phyloP scores from a whole-genome alignment of 2,888 invertebrate species.

The Clistopyga incitator region DNA sequence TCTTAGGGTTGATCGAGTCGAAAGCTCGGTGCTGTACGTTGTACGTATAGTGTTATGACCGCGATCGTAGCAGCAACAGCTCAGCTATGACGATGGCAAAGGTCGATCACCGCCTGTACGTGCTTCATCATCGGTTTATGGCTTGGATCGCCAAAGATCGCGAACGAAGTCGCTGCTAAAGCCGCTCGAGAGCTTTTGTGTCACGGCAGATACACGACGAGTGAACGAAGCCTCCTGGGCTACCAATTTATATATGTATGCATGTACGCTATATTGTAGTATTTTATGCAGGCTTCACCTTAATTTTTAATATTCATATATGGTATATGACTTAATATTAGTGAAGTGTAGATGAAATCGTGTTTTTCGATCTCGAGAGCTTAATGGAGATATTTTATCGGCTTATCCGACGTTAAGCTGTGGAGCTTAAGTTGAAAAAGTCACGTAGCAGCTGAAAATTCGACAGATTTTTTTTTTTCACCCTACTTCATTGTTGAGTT shows the following conservation, averaged over 20 bases:
- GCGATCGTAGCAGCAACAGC: conserved; percentile 5
- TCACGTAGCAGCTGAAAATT: neutral
- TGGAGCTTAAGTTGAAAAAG: neutral
- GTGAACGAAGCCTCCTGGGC: conserved; percentile 15
- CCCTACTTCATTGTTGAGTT: too few relatives aligned
- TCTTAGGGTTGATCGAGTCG: conserved; percentile 11
- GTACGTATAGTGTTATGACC: conserved; percentile 24
- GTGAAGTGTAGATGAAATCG: too few relatives aligned
- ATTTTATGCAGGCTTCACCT: too few relatives aligned
- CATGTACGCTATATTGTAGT: conserved; percentile 19
- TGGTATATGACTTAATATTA: too few relatives aligned
- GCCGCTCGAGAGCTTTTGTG: conserved; percentile 57
- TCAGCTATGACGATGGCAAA: conserved; percentile 44
- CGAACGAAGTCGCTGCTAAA: conserved; percentile 54
- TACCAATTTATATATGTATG: conserved; percentile 15
- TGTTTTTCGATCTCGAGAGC: conserved; percentile 26
- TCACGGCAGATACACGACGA: conserved; percentile 65
- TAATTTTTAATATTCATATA: too few relatives aligned
- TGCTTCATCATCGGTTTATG: conserved; percentile 68
- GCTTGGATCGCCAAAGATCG: conserved; percentile 64
- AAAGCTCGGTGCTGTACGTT: neutral
- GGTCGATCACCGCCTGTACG: conserved; percentile 61
- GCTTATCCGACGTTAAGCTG: too few relatives aligned
- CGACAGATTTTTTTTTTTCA: neutral
- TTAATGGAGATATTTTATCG: conserved; percentile 18